Evolutionary conservation across 2,888 invertebrate genomes (phyloP).

Genomic region (Nomada fabriciana): DNA sequence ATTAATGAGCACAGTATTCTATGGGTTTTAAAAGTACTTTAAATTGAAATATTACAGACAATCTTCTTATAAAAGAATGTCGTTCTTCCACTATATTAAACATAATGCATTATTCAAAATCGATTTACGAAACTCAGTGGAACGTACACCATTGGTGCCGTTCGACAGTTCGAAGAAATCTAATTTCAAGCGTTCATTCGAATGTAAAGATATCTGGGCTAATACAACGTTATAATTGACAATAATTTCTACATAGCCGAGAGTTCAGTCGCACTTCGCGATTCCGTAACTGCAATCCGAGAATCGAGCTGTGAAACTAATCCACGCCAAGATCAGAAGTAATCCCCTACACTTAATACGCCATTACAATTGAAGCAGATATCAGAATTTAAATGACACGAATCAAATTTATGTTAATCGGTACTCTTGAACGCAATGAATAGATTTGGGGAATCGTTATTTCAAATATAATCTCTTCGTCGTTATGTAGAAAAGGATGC

Average conservation of each 20-base stretch:
- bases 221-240: slow-evolving; percentile 50
- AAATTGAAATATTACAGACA: too few relatives aligned
- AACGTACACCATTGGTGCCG: not conserved
- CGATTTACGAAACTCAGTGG: slow-evolving; percentile 18
- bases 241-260: slow-evolving; percentile 34
- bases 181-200: slow-evolving; percentile 35
- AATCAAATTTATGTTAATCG: not conserved
- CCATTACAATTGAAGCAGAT: slow-evolving; percentile 38
- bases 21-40: too few relatives aligned
- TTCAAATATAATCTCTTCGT: not conserved
- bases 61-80: not conserved
- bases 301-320: slow-evolving; percentile 53
- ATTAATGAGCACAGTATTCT: too few relatives aligned
- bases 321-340: slow-evolving; percentile 51
- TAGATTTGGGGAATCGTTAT: not conserved
- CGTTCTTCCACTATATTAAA: not conserved
- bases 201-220: slow-evolving; percentile 44
- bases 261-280: slow-evolving; percentile 21
- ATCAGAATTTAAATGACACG: slow-evolving; percentile 10
- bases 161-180: slow-evolving; percentile 15
- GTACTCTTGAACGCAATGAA: too few relatives aligned
- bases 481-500: not conserved
- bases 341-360: slow-evolving; percentile 43
- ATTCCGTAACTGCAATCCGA: slow-evolving; percentile 35
- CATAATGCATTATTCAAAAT: not conserved